Evolutionary conservation across 2,113 vertebrate species (phyloP), one percentile per base, ranked within the genome.

Genomic region (Brachypodius melanocephalos): DNA sequence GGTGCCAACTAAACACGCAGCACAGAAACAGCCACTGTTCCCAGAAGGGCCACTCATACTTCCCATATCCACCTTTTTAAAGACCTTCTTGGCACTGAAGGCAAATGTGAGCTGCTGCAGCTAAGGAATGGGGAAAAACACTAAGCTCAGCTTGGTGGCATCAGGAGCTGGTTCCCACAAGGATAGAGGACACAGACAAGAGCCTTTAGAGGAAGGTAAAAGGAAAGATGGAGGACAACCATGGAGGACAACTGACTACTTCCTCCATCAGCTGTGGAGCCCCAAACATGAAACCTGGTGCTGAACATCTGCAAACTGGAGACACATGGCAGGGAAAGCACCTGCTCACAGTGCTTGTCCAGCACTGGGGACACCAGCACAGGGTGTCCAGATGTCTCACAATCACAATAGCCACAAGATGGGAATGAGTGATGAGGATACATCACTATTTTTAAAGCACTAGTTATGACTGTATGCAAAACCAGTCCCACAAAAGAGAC

Each of bases 231-330:
- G 8, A 24, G 4, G 10, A 18, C 78, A 89, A 75, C 43, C 11
- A 8, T 3, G 10, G 28, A 38, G 36, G 21, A 83, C 15, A 78
- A 45, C 24, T 16, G 46, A 55, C 4, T 22, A 43, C 20, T 31
- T 31, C 51, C 36, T 67, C 62, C 62, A 20, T 1, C 5, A 0
- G 32, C 57, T 32, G 17, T 42, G 38, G 42, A 17, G 2, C 17
- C 36, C 59, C n/a, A 31, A 76, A 45, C 25, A 31, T 3, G 9
- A 76, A 83, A 32, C 19, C 21, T 3, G 1, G 11, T 0, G 0
- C 22, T 32, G 22, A 62, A 24, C 42, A 54, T 11, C 10, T 45
- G 32, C 42, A 17, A 8, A 11, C 24, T 65, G 40, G 67, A 75
- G 34, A 73, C 3, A 28, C 25, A 14, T 1, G 10, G 49, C 46